A percentile compares a stretch with the other conserved stretches of the same genome.
phyloP scores from a whole-genome alignment of 2,113 vertebrate species.

The Podarcis raffonei region DNA sequence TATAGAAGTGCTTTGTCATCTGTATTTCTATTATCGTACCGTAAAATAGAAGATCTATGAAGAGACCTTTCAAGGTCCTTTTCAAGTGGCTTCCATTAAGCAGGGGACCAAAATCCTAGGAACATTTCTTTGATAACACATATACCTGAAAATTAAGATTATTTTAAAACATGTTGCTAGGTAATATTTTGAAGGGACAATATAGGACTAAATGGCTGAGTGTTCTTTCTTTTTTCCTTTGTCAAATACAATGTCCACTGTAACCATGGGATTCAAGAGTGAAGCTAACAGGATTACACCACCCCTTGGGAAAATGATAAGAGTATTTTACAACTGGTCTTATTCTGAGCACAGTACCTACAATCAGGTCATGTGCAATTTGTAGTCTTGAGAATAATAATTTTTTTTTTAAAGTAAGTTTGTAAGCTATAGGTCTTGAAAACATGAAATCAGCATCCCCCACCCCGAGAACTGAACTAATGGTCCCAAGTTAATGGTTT shows the following conservation, averaged over 20 bases:
- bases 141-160: background rate
- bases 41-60: background rate
- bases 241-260: background rate
- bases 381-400: background rate
- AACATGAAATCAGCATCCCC: background rate
- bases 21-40: background rate
- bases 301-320: background rate
- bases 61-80: background rate
- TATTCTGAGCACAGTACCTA: background rate
- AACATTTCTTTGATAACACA: background rate
- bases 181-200: background rate
- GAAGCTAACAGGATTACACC: background rate
- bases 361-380: background rate
- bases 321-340: background rate
- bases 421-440: background rate
- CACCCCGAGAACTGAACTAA: background rate
- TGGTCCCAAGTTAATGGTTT: background rate
- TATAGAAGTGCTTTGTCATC: background rate
- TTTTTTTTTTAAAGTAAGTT: background rate
- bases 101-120: background rate
- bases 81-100: background rate
- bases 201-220: background rate
- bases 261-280: no score
- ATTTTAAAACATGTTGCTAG: background rate
- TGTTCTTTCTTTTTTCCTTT: background rate